A percentile compares a stretch with the other conserved stretches of the same genome.
Conservation (phyloP, 2,888 invertebrate genomes). For the Nomada lathburiana region DNA sequence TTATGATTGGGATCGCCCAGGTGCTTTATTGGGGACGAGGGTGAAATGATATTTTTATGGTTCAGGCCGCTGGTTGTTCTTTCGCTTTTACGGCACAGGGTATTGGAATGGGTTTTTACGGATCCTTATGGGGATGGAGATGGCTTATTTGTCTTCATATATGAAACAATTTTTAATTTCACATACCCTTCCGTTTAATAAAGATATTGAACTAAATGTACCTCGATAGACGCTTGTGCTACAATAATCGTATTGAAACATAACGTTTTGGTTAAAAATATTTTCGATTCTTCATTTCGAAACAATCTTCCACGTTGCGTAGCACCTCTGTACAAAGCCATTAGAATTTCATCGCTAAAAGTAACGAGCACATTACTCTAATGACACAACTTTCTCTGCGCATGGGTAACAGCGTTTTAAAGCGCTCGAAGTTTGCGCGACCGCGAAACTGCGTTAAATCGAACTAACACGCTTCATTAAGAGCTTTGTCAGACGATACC, state of each 20-base stretch:
- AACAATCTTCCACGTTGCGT: neutral
- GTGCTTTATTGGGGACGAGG: neutral
- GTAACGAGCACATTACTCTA: neutral
- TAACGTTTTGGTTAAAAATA: too few species aligned
- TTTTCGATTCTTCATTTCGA: too few species aligned
- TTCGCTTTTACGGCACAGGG: neutral
- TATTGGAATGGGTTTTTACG: neutral
- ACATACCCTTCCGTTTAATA: too few species aligned
- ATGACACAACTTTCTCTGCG: conserved; percentile 28
- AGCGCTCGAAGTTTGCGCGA: neutral
- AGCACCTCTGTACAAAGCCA: neutral
- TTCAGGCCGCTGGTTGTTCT: neutral
- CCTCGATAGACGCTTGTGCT: too few species aligned
- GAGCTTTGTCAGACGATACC: neutral
- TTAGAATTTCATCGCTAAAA: neutral
- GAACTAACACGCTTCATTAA: conserved; percentile 28
- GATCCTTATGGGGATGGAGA: neutral
- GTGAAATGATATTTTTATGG: neutral
- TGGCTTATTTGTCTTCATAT: neutral
- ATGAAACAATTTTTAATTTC: too few species aligned
- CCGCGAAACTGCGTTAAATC: conserved; percentile 48
- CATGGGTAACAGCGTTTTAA: neutral
- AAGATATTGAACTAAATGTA: too few species aligned
- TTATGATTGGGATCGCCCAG: neutral
- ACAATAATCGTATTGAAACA: too few species aligned